Base-by-base conservation (phyloP, 1,140 invertebrate species). In the Drosophila orosa region DNA sequence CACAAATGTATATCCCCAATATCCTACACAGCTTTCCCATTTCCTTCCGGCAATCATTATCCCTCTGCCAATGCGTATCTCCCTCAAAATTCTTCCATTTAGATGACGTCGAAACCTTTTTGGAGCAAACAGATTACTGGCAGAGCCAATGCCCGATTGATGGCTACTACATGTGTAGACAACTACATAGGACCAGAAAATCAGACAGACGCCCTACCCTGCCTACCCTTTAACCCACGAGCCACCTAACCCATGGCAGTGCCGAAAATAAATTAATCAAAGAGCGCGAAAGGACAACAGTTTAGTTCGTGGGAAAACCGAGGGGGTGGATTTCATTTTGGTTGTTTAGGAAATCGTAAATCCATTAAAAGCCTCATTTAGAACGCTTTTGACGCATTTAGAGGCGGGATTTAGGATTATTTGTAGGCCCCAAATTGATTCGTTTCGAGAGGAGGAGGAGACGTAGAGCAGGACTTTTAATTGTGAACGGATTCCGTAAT, bases 351-450 rank as follows among this genome's bases (percentile, higher is more conserved):
- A 73, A 82, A 79, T 87, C 75, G 83, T 82, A 82, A 86, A 87
- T 72, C 79, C 83, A 86, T 86, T 86, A 87, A 83, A 86, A 82
- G 83, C 83, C 83, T 86, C 83, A 86, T 86, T 86, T 87, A 61
- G 77, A 76, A 73, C 83, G 83, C 83, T 86, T 86, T 86, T 69
- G 78, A 87, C 75, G 78, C 79, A 80, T 80, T 84, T 77, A 42
- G 72, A 24, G 55, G 48, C 29, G 27, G 27, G 39, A 19, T 71
- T 29, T 10, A 54, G 73, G 72, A 75, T 75, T 75, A 75, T 75
- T 75, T 75, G 61, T 76, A 59, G 73, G 73, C 72, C 54, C 62
- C 45, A 47, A 76, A 75, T 76, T 67, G 73, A 76, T 59, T 76
- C 39, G 55, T 50, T 17, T 19, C 7, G 15, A 7, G 24, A 35